Base-by-base conservation (phyloP, 2,797 vertebrate genomes). In the Strix occidentalis region DNA sequence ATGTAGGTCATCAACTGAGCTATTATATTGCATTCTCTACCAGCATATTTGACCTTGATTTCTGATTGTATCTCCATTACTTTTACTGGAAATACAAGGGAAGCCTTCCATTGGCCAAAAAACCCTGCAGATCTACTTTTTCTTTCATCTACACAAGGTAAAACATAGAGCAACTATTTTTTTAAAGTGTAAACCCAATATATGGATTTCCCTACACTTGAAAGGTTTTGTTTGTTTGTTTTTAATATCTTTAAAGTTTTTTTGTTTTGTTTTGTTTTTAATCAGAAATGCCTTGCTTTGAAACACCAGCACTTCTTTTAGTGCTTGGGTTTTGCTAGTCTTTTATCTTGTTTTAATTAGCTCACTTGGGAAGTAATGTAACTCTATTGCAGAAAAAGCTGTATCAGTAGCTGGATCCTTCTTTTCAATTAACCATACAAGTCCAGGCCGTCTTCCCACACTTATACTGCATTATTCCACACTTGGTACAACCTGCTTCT, bases 301-400 rank as follows among this genome's bases (percentile, higher is more conserved):
- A 91, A 95, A 89, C 71, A 84, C 54, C 87, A 92, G 63, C 48
- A 45, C 16, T 94, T 79, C 29, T 90, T 93, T 74, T 25, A 90
- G 69, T 66, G 31, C 33, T 81, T 78, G n/a, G 58, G 35, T 13
- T 89, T 89, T 86, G 76, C 71, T 85, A 5, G 61, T 78, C 89
- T 94, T 96, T 96, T 91, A 96, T 95, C 90, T 95, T 87, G 16
- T 68, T 95, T 96, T 96, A 97, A 97, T 96, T 93, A 96, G 76
- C 87, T 93, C 93, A 96, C 95, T 96, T 85, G 96, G 95, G 95
- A 97, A 92, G 90, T 65, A 95, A 96, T 64, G 65, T 83, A 87
- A 93, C 64, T 58, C 41, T 88, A 7, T 45, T 72, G 72, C 71
- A 92, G 84, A 87, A 94, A 69, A 95, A 90, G 37, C 43, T 87